Evolutionary conservation across 2,888 invertebrate species (phyloP).

Genomic region (Drosophila testacea): DNA sequence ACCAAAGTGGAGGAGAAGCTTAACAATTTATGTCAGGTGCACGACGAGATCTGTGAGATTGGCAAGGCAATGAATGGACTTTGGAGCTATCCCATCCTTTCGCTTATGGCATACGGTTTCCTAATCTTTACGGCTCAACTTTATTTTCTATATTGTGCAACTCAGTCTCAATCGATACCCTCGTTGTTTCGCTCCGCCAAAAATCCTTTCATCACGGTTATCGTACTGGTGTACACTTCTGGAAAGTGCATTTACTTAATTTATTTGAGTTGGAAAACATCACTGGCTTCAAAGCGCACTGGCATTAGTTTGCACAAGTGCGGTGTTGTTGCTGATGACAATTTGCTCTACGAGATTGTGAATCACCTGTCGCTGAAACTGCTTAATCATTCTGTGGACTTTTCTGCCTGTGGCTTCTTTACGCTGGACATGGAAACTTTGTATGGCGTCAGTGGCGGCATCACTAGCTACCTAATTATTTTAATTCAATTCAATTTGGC

Average conservation of each 20-base stretch:
- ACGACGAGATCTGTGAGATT: slow-evolving; percentile 85
- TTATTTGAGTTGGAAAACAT: slow-evolving; percentile 85
- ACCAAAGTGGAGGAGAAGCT: slow-evolving; percentile 83
- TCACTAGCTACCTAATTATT: slow-evolving; percentile 85
- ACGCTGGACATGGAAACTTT: slow-evolving; percentile 85
- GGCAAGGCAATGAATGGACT: slow-evolving; percentile 83
- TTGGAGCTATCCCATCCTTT: slow-evolving; percentile 84
- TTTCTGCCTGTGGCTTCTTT: slow-evolving; percentile 85
- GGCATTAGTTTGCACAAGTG: slow-evolving; percentile 85
- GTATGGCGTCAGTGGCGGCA: slow-evolving; percentile 84
- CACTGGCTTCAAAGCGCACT: slow-evolving; percentile 84
- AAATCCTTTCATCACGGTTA: slow-evolving; percentile 79
- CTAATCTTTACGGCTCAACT: slow-evolving; percentile 85
- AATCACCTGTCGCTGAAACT: slow-evolving; percentile 85
- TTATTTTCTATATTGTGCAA: slow-evolving; percentile 84
- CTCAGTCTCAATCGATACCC: slow-evolving; percentile 83
- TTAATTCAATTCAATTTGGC: slow-evolving; percentile 85
- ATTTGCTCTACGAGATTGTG: slow-evolving; percentile 84
- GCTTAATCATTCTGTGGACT: slow-evolving; percentile 84
- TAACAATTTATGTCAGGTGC: slow-evolving; percentile 84
- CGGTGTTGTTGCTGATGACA: slow-evolving; percentile 84
- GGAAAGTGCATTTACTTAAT: slow-evolving; percentile 84
- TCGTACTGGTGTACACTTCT: slow-evolving; percentile 82
- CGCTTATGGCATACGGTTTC: slow-evolving; percentile 85
- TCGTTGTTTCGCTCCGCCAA: slow-evolving; percentile 84